Conservation (phyloP, 2,797 vertebrate species). For the Gymnoscopelus braueri region DNA sequence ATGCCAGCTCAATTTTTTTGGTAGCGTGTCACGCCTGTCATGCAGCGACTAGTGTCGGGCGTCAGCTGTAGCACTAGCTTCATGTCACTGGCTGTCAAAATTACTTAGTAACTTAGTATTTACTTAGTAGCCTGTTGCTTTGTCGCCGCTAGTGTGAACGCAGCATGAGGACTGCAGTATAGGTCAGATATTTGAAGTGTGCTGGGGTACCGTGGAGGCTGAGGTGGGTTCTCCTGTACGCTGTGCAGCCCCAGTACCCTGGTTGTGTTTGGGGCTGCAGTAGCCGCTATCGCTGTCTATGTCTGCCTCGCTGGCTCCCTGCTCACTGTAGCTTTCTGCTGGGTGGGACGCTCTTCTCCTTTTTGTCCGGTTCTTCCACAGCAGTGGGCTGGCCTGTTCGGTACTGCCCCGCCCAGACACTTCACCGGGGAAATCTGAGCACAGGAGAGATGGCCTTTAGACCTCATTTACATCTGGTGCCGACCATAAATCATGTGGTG, state of each 20-base stretch:
- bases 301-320: constrained; percentile 92
- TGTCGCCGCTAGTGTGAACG: too few species aligned
- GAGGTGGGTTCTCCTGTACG: constrained; percentile 57
- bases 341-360: constrained; percentile 88
- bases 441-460: constrained; percentile 5
- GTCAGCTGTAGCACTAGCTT: too few species aligned
- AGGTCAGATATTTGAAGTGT: background rate
- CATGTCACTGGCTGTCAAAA: too few species aligned
- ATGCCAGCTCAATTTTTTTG: too few species aligned
- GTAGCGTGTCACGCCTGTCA: too few species aligned
- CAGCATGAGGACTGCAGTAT: too few species aligned
- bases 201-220: constrained; percentile 49
- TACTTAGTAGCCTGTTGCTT: too few species aligned
- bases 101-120: too few species aligned
- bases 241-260: constrained; percentile 65
- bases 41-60: too few species aligned
- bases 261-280: constrained; percentile 96
- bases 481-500: too few species aligned
- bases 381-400: constrained; percentile 83
- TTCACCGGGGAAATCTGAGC: constrained; percentile 92
- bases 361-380: constrained; percentile 90
- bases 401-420: constrained; percentile 84
- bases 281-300: constrained; percentile 99
- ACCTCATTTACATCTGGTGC: background rate
- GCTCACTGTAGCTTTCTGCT: constrained; percentile 91